Evolutionary conservation across 2,797 vertebrate genomes (phyloP), one percentile per base, ranked within the genome.

Genomic region (Streptopelia turtur): DNA sequence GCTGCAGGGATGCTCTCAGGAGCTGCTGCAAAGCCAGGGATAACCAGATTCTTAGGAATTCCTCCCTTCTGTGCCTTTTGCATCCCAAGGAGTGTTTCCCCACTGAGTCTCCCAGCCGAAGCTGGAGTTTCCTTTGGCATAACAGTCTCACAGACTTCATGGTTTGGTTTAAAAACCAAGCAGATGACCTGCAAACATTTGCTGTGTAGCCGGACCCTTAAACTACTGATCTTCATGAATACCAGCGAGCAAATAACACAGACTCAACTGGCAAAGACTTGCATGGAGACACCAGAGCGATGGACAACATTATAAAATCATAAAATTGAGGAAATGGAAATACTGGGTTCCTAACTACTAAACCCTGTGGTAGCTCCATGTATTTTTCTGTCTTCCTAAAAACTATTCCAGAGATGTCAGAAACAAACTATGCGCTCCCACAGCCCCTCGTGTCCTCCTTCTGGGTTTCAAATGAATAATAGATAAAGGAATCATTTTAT

Each of bases 401-500:
- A 91, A 69, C 93, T 16, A 39, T 92, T 89, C 65, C 70, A 91
- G 83, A 96, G 72, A 83, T 89, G 80, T 89, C 90, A 91, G 94
- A 94, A 97, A 96, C 68, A 95, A 96, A 94, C 95, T 93, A 55
- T 14, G 30, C 12, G 22, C 75, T 93, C 94, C 90, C 87, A 63
- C 31, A n/a, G 95, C 94, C 96, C 94, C 94, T 59, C 7, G 86
- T 86, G 91, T 96, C 96, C 97, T 97, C 94, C 95, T 97, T 85
- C 96, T 96, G 91, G 80, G 71, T 93, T 92, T 96, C 65, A 90
- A 93, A 95, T 96, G 95, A 97, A 97, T 95, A 97, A 96, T 81
- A 96, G 94, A 97, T 95, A 96, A 97, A 96, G 93, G 93, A 96
- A 95, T 96, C 77, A 55, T 92, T 96, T 97, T 96, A 96, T 97